Conservation (phyloP, 2,113 vertebrate species). For the Hymenochirus boettgeri region DNA sequence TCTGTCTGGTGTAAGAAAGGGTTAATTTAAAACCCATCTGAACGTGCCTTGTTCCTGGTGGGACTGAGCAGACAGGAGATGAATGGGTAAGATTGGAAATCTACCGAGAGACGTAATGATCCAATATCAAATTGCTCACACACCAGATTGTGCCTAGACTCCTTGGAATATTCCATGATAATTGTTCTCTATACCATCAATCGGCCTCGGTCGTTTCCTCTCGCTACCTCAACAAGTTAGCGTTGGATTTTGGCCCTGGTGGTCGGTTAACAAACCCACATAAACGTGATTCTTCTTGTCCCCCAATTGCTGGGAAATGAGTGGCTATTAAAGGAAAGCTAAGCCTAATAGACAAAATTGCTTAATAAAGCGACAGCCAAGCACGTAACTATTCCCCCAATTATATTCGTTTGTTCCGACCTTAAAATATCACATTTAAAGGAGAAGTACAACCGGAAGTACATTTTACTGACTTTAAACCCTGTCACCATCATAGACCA, state of each 20-base stretch:
- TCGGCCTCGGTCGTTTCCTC: neutral
- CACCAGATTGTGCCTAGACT: constrained; percentile 18
- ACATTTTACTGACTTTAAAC: no score
- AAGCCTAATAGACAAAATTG: no score
- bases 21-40: constrained; percentile 18
- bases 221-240: neutral
- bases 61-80: constrained; percentile 29
- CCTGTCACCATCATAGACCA: no score
- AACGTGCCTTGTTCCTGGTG: constrained; percentile 21
- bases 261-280: no score
- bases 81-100: constrained; percentile 25
- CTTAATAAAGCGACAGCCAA: no score
- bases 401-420: no score
- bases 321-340: no score
- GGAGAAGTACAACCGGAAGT: no score
- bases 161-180: constrained; percentile 14
- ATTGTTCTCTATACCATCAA: neutral
- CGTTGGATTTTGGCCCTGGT: neutral
- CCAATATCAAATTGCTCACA: constrained; percentile 34
- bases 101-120: constrained; percentile 18
- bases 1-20: neutral
- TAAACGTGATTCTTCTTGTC: no score
- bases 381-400: no score
- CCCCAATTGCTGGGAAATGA: no score
- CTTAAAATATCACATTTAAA: no score